Evolutionary conservation across 2,888 invertebrate genomes (phyloP).

Genomic region (Corythucha ciliata): DNA sequence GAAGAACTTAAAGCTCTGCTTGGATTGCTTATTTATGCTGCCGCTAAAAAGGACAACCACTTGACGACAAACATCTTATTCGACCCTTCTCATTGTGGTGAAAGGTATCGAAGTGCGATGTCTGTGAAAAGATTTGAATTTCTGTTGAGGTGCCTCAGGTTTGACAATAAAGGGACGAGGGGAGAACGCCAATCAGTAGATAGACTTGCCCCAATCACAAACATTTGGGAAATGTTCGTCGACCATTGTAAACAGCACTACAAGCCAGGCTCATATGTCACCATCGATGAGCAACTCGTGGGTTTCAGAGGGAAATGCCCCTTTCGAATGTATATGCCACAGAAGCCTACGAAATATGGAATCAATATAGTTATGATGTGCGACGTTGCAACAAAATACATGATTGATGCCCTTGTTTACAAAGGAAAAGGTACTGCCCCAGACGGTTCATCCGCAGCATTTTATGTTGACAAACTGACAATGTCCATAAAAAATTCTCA

Average conservation of each 20-base stretch:
- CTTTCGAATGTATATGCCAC: constrained; percentile 34
- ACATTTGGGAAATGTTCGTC: constrained; percentile 34
- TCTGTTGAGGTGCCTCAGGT: constrained; percentile 4
- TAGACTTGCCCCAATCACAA: constrained; percentile 10
- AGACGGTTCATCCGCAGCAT: constrained; percentile 8
- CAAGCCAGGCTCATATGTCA: constrained; percentile 30
- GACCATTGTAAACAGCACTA: constrained; percentile 31
- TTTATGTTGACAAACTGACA: constrained; percentile 18
- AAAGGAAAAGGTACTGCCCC: not conserved
- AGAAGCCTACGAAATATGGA: constrained; percentile 35
- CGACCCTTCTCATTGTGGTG: not conserved
- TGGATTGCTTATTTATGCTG: too few species aligned
- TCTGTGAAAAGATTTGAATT: constrained; percentile 9
- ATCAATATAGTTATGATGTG: constrained; percentile 29
- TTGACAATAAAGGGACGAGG: constrained; percentile 8
- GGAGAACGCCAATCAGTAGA: not conserved
- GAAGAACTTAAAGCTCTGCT: too few species aligned
- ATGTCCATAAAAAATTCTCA: constrained; percentile 17
- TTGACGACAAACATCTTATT: not conserved
- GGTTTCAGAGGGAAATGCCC: constrained; percentile 33
- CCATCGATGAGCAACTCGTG: constrained; percentile 35
- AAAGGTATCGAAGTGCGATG: constrained; percentile 1
- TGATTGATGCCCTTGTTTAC: constrained; percentile 1
- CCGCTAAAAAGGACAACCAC: constrained; percentile 8
- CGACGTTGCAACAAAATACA: not conserved